phyloP scores from a whole-genome alignment of 2,113 vertebrate genomes.

The Orthonyx spaldingii region DNA sequence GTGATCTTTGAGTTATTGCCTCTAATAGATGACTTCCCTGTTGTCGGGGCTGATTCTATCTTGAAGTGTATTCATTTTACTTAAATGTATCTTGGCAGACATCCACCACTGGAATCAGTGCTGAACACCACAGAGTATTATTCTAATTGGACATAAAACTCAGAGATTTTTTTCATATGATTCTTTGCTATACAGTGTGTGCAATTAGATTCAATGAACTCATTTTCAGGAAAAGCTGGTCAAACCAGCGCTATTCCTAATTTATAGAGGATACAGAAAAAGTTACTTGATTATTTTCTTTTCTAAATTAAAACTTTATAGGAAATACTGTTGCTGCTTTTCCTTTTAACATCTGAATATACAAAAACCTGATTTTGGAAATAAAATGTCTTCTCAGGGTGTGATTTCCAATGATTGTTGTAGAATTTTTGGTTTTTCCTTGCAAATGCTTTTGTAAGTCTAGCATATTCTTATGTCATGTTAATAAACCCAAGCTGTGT shows the following conservation, averaged over 20 bases:
- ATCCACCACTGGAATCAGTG: slow-evolving; percentile 11
- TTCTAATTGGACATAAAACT: slow-evolving; percentile 28
- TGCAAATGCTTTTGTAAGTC: neutral
- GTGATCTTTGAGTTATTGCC: slow-evolving; percentile 50
- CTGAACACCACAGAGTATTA: neutral
- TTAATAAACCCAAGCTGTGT: neutral
- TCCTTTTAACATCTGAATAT: neutral
- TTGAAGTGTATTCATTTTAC: slow-evolving; percentile 29
- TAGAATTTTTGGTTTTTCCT: neutral
- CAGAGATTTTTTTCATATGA: neutral
- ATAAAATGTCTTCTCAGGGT: neutral
- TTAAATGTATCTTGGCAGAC: slow-evolving; percentile 47
- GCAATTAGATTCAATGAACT: slow-evolving; percentile 15
- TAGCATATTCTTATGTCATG: neutral
- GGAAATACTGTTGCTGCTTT: neutral
- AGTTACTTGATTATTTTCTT: neutral
- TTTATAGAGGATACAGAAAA: neutral
- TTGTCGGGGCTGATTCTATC: slow-evolving; percentile 36
- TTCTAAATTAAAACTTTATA: neutral
- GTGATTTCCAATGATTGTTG: neutral
- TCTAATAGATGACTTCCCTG: slow-evolving; percentile 21
- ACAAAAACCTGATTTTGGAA: neutral
- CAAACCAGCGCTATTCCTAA: neutral
- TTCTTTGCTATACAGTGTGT: neutral
- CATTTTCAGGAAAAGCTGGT: slow-evolving; percentile 10